phyloP scores from a whole-genome alignment of 2,888 invertebrate species.

The Selenia dentaria region DNA sequence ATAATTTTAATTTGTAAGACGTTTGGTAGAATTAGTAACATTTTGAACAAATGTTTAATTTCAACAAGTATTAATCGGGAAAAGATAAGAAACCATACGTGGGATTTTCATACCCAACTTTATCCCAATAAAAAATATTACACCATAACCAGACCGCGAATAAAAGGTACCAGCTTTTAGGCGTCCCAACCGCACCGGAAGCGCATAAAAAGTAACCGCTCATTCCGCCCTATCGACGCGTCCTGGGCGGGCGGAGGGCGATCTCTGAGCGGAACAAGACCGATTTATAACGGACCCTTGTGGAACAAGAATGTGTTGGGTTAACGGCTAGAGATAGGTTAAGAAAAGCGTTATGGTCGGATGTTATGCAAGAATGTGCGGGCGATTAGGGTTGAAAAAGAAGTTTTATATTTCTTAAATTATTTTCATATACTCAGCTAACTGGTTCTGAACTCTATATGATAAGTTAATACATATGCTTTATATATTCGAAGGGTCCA shows the following conservation, averaged over 20 bases:
- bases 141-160: conserved; percentile 7
- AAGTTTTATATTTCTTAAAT: too few relatives aligned
- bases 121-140: too few relatives aligned
- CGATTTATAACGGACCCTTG: conserved; percentile 32
- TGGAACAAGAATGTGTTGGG: conserved; percentile 9
- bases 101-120: too few relatives aligned
- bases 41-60: too few relatives aligned
- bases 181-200: conserved; percentile 30
- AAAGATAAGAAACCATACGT: too few relatives aligned
- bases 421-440: too few relatives aligned
- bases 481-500: too few relatives aligned
- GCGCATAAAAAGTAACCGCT: conserved; percentile 41
- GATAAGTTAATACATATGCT: too few relatives aligned
- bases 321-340: conserved; percentile 20
- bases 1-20: too few relatives aligned
- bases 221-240: conserved; percentile 39
- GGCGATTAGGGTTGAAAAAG: background rate
- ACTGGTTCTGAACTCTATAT: too few relatives aligned
- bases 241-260: conserved; percentile 24
- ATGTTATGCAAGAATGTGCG: conserved; percentile 4
- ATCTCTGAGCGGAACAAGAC: conserved; percentile 22
- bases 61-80: too few relatives aligned
- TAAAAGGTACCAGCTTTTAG: conserved; percentile 28
- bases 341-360: conserved; percentile 19
- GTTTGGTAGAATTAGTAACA: too few relatives aligned